Evolutionary conservation across 1,140 invertebrate genomes (phyloP), one percentile per base, ranked within the genome.

Genomic region (Drosophila trapezifrons): DNA sequence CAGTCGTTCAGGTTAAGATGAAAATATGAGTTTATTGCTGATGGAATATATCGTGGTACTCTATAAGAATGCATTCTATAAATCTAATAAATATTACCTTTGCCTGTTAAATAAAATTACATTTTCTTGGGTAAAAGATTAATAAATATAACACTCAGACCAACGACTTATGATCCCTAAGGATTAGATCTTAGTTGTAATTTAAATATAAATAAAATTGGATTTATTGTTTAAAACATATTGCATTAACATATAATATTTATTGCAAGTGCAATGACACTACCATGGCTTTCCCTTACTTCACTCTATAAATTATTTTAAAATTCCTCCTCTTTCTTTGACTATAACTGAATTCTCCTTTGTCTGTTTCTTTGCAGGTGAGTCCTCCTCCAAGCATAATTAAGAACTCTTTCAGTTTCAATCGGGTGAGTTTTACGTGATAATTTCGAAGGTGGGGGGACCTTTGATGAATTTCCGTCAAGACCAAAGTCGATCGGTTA

Each of bases 321-420:
- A 63, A 54, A 45, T 38, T 27, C 5, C 5, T 40, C 20, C 38
- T 27, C 37, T 17, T 32, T n/a, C 55, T 12, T 58, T 37, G 45
- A 32, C 29, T 25, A 10, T 67, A 65, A 51, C 65, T 65, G 27
- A 65, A 67, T 49, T 65, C 22, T 42, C 27, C 25, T 17, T 27
- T 65, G 40, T 42, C 9, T 49, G n/a, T 42, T 64, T 25, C 9
- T 10, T 76, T 76, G 20, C 70, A 74, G 73, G 70, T 76, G 46
- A 74, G 73, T 76, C 25, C 29, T 20, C 12, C 25, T 25, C 12
- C 15, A 15, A 20, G 13, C 10, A 46, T 59, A 62, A 63, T 32
- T 7, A 47, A 22, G 25, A 40, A 18, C 12, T 40, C 17, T 43
- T 62, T 60, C 40, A 69, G 35, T n/a, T 47, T 27, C 29, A 25